Evolutionary conservation across 2,113 vertebrate species (phyloP), one percentile per base, ranked within the genome.

Genomic region (Prinia subflava): DNA sequence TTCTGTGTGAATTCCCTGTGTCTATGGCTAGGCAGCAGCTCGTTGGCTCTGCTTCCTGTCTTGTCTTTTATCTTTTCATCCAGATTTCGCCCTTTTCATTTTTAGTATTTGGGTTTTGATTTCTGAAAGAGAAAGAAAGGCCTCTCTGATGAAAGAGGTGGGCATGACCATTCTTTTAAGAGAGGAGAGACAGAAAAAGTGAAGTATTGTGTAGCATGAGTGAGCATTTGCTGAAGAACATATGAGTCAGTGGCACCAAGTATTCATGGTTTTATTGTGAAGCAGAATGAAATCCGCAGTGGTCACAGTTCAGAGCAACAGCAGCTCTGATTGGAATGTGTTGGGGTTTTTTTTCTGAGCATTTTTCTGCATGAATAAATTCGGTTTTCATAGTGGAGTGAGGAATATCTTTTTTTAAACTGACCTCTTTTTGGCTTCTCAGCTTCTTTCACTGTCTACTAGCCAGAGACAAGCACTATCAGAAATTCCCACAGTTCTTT

Each of bases 371-470:
- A 31, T 79, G 68, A 95, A 83, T 94, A 91, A 89, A 83, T 93
- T 90, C 84, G 81, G 89, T 94, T 95, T 93, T 76, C 74, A 87
- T 55, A 87, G 86, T 92, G 93, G 79, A 92, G 84, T 85, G 90
- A 95, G 78, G 88, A 94, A 57, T 89, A 67, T n/a, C 70, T 93
- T 94, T 94, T 97, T 96, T 95, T 93, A 56, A 93, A 47, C 83
- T 97, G 96, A 97, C 94, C 91, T 95, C 87, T 85, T 97, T 94
- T 79, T 96, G 91, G 76, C 91, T 92, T 93, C 77, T 97, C 91
- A 88, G 83, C 86, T 95, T 91, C 89, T 88, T 95, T 77, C 63
- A 44, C 90, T 94, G 67, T 95, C 87, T 97, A 24, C 82, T 70
- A 94, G 86, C 59, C 56, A 91, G 92, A 95, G 87, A 96, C 83